These are phyloP conservation scores for Limanda limanda DNA, from an alignment of 2,113 vertebrate species.

Conservation along the genomic window DNA sequence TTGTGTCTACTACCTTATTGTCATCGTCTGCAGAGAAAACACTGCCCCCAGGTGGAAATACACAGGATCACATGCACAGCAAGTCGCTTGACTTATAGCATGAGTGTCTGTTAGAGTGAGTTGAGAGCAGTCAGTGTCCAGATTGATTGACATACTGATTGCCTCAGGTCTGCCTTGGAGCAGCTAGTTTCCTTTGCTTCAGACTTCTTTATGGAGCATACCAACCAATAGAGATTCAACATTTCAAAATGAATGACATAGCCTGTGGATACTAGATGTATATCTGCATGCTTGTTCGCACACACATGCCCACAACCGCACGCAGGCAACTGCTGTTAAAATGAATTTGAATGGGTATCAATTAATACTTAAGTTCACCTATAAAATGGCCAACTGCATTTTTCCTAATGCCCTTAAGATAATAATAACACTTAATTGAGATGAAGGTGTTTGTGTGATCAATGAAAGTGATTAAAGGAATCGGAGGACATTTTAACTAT, in stretches of 20 bases:
- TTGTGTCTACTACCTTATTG: slow-evolving; percentile 30
- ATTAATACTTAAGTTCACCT: too few species aligned
- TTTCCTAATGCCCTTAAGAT: too few species aligned
- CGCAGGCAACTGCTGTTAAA: slow-evolving; percentile 28
- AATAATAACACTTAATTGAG: too few species aligned
- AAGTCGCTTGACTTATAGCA: background rate
- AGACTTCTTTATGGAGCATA: slow-evolving; percentile 31
- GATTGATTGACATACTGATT: slow-evolving; percentile 46
- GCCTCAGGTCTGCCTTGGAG: slow-evolving; percentile 41
- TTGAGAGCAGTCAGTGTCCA: slow-evolving; percentile 13
- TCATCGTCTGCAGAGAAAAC: slow-evolving; percentile 37
- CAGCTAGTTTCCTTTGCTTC: slow-evolving; percentile 12
- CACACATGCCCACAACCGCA: background rate
- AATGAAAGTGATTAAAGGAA: too few species aligned
- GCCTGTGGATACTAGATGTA: background rate
- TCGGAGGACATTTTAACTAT: too few species aligned
- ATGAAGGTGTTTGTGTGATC: too few species aligned
- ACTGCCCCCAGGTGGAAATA: slow-evolving; percentile 66
- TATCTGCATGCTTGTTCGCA: background rate
- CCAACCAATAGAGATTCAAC: background rate
- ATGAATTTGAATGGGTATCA: slow-evolving; percentile 12
- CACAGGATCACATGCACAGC: slow-evolving; percentile 13
- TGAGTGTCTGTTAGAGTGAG: background rate
- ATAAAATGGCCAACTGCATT: too few species aligned
- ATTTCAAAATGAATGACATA: slow-evolving; percentile 2